Conservation (phyloP, 1,140 invertebrate species). For the Rhagoletis zephyria region DNA sequence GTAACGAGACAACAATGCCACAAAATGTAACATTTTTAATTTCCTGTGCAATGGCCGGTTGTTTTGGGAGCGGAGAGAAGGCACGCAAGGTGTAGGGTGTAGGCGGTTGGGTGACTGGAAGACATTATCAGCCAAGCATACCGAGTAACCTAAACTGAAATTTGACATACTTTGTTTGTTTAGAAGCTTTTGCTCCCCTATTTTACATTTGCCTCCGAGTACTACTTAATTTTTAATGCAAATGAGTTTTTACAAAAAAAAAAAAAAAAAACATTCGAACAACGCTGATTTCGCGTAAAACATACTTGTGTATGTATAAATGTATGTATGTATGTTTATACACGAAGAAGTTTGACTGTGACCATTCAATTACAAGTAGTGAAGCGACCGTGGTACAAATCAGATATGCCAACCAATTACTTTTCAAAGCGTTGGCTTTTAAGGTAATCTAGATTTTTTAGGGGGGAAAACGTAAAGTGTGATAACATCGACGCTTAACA, state of each 20-base stretch:
- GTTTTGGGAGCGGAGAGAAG: neutral
- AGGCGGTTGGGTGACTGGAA: neutral
- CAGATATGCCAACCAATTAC: no score
- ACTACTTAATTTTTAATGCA: neutral
- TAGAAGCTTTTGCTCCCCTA: neutral
- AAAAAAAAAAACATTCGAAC: no score
- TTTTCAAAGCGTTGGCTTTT: no score
- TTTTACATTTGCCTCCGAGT: neutral
- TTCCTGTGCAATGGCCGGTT: neutral
- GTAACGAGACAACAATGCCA: conserved; percentile 12
- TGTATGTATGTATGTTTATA: no score
- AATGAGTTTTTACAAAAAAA: neutral
- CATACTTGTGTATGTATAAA: no score
- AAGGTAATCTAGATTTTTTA: no score
- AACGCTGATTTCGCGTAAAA: no score
- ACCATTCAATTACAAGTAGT: no score
- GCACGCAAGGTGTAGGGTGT: neutral
- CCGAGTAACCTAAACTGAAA: neutral
- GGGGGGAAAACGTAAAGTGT: no score
- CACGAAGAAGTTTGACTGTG: no score
- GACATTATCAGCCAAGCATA: neutral
- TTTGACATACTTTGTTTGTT: neutral
- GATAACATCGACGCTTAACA: no score
- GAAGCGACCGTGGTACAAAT: no score
- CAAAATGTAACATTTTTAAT: conserved; percentile 45